phyloP scores from a whole-genome alignment of 2,797 vertebrate genomes.

The Catostomus latipinnis region DNA sequence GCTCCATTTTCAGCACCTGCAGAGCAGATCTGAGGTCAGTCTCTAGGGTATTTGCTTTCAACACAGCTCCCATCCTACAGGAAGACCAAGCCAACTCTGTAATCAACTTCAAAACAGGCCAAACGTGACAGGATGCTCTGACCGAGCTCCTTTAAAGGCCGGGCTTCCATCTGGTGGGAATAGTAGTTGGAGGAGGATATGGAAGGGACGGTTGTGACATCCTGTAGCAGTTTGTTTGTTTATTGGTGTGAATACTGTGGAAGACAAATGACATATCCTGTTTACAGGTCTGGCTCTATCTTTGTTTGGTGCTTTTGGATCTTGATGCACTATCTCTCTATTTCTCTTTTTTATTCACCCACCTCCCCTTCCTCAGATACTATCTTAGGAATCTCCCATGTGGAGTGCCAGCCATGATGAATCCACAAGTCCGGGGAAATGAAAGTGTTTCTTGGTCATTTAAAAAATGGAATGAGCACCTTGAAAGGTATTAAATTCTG shows the following conservation, averaged over 20 bases:
- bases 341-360: neutral
- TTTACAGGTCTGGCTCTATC: conserved; percentile 18
- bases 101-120: conserved; percentile 42
- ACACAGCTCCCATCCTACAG: conserved; percentile 32
- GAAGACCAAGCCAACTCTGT: conserved; percentile 40
- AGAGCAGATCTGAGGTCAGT: conserved; percentile 41
- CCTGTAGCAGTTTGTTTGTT: conserved; percentile 63
- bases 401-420: conserved; percentile 49
- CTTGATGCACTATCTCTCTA: neutral
- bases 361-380: conserved; percentile 3
- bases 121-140: conserved; percentile 10
- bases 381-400: conserved; percentile 51
- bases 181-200: conserved; percentile 25
- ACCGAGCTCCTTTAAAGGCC: conserved; percentile 28
- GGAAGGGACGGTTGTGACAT: conserved; percentile 50
- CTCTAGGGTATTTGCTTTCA: conserved; percentile 19
- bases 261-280: conserved; percentile 61
- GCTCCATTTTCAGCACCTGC: conserved; percentile 66
- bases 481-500: conserved; percentile 74
- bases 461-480: conserved; percentile 65
- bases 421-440: conserved; percentile 54
- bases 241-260: conserved; percentile 36
- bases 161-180: conserved; percentile 14
- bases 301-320: neutral
- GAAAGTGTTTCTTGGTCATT: conserved; percentile 63